Conservation (phyloP, 2,113 vertebrate genomes). For the Tupaia chinensis region DNA sequence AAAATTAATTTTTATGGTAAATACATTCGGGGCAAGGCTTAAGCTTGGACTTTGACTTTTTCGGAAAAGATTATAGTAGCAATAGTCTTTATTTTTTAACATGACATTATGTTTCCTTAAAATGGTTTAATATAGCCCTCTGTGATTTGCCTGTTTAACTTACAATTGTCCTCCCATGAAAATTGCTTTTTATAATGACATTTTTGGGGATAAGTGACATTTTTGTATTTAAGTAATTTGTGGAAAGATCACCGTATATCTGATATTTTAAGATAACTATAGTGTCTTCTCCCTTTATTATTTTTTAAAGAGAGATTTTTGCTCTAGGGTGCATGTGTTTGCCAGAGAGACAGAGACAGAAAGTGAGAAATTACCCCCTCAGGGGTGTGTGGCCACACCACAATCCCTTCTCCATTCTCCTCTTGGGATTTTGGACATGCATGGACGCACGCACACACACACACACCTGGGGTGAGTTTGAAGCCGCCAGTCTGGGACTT, state of each 20-base stretch:
- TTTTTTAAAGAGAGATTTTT: no score
- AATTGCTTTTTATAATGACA: conserved; percentile 21
- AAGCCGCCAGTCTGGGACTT: no score
- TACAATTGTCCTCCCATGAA: conserved; percentile 54
- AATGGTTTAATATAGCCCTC: conserved; percentile 11
- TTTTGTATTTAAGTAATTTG: conserved; percentile 57
- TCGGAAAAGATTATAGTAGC: conserved; percentile 26
- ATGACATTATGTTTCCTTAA: conserved; percentile 54
- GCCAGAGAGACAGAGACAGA: no score
- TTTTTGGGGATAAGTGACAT: background rate
- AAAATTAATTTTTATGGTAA: conserved; percentile 35
- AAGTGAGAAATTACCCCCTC: no score
- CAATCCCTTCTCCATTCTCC: no score
- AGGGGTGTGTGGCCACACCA: no score
- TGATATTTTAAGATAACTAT: conserved; percentile 26
- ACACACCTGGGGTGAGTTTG: no score
- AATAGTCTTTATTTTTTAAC: conserved; percentile 42
- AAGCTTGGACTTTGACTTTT: conserved; percentile 47
- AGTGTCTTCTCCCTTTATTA: background rate
- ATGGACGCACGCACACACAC: no score
- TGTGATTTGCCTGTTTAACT: conserved; percentile 49
- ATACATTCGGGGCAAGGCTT: conserved; percentile 20
- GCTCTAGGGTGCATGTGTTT: no score
- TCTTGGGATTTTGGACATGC: no score
- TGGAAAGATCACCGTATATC: conserved; percentile 18